Conservation (phyloP, 2,113 vertebrate species). For the Mungos mungo region DNA sequence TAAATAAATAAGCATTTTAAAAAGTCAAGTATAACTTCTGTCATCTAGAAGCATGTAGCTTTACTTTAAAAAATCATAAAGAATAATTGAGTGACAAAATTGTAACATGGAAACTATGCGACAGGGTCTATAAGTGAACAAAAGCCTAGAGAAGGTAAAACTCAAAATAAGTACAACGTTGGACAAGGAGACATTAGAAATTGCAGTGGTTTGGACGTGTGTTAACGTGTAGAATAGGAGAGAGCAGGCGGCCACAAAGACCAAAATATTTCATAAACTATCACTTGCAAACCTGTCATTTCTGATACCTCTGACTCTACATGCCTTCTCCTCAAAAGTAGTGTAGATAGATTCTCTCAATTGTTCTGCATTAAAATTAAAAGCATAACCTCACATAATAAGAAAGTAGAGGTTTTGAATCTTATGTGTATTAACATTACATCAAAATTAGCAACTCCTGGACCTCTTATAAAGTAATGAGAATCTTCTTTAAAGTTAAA, state of each 20-base stretch:
- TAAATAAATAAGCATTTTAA: no score
- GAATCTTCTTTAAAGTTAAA: not conserved
- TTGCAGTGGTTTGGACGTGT: not conserved
- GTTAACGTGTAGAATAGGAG: no score
- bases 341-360: not conserved
- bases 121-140: not conserved
- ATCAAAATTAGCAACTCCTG: not conserved
- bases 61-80: not conserved
- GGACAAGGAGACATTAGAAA: not conserved
- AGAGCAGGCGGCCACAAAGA: rapidly evolving
- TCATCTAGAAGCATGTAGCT: not conserved
- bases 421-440: not conserved
- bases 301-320: not conserved
- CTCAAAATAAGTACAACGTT: not conserved
- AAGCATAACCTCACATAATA: not conserved
- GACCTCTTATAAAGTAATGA: not conserved
- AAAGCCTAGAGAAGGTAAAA: not conserved
- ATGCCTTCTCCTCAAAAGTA: not conserved
- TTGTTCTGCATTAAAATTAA: not conserved
- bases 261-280: not conserved
- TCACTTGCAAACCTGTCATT: not conserved
- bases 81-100: not conserved
- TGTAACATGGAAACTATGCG: not conserved
- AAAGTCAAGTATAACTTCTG: not conserved
- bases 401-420: not conserved